Conservation (phyloP, 2,113 vertebrate species). For the Melanocharis versteri region DNA sequence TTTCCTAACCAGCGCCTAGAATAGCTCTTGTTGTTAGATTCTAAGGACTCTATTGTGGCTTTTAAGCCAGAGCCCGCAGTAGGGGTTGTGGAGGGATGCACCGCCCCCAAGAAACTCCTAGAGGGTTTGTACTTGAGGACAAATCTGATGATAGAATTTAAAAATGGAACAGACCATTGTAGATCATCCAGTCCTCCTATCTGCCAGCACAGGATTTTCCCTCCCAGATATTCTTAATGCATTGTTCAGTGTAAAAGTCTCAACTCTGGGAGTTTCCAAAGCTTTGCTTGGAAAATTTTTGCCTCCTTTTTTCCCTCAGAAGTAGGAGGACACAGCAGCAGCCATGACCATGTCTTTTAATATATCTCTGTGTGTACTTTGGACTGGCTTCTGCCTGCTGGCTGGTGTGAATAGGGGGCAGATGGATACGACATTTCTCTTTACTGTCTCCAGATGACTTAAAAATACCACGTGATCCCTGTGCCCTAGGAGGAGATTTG, state of each 20-base stretch:
- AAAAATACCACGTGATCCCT: conserved; percentile 5
- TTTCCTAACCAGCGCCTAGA: conserved; percentile 68
- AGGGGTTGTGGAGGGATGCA: conserved; percentile 59
- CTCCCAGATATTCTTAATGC: conserved; percentile 56
- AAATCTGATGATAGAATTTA: conserved; percentile 55
- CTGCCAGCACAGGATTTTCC: conserved; percentile 41
- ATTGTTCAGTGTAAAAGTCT: conserved; percentile 59
- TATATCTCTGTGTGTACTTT: conserved; percentile 32
- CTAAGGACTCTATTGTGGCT: conserved; percentile 71
- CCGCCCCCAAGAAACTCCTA: conserved; percentile 57
- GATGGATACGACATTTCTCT: conserved; percentile 29
- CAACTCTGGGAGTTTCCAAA: conserved; percentile 51
- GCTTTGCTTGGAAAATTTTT: conserved; percentile 43
- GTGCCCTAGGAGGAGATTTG: conserved; percentile 23
- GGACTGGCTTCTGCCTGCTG: conserved; percentile 50
- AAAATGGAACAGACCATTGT: conserved; percentile 61
- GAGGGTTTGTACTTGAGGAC: conserved; percentile 61
- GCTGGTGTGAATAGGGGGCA: conserved; percentile 51
- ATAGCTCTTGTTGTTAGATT: conserved; percentile 68
- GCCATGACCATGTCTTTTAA: conserved; percentile 47
- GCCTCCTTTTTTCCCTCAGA: conserved; percentile 41
- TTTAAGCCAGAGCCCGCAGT: conserved; percentile 65
- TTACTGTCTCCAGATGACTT: conserved; percentile 37
- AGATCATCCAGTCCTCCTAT: conserved; percentile 48
- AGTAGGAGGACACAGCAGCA: conserved; percentile 45